A percentile compares a stretch with the other conserved stretches of the same genome.
phyloP scores from a whole-genome alignment of 2,888 invertebrate genomes.

The Yponomeuta malinellus region DNA sequence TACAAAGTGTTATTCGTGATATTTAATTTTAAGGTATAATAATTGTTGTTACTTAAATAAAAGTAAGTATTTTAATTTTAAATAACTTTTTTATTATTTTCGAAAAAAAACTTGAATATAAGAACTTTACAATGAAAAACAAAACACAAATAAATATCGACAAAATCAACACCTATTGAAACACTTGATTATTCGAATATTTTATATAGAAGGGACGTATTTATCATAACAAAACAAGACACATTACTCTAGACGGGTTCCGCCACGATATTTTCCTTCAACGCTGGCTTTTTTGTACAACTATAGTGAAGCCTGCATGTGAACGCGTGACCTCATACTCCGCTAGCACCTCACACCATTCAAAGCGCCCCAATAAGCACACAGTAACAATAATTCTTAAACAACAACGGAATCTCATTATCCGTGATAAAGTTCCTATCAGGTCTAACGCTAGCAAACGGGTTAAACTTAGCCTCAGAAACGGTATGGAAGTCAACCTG shows the following conservation, averaged over 20 bases:
- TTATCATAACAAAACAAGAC: not conserved
- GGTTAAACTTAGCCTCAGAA: conserved; percentile 75
- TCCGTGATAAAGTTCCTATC: conserved; percentile 86
- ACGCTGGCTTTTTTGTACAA: too few species aligned
- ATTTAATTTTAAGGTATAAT: not conserved
- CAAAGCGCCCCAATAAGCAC: conserved; percentile 56
- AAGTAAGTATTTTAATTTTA: not conserved
- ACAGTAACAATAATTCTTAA: conserved; percentile 81
- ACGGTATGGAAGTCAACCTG: conserved; percentile 65
- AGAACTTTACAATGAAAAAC: not conserved
- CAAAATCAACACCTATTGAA: not conserved
- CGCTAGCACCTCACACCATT: not conserved
- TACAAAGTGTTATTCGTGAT: conserved; percentile 1
- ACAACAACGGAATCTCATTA: conserved; percentile 80
- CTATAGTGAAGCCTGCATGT: not conserved
- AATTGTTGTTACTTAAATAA: conserved; percentile 3
- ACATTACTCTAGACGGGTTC: not conserved
- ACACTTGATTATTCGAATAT: not conserved
- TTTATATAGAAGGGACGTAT: not conserved
- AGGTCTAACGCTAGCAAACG: conserved; percentile 81
- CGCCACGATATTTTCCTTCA: not conserved
- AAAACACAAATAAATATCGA: not conserved
- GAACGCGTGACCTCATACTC: not conserved
- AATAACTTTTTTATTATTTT: not conserved
- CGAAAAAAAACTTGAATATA: not conserved